A percentile compares a stretch with the other conserved stretches of the same genome.
Conservation (phyloP, 2,113 vertebrate genomes). For the Malurus elegans region DNA sequence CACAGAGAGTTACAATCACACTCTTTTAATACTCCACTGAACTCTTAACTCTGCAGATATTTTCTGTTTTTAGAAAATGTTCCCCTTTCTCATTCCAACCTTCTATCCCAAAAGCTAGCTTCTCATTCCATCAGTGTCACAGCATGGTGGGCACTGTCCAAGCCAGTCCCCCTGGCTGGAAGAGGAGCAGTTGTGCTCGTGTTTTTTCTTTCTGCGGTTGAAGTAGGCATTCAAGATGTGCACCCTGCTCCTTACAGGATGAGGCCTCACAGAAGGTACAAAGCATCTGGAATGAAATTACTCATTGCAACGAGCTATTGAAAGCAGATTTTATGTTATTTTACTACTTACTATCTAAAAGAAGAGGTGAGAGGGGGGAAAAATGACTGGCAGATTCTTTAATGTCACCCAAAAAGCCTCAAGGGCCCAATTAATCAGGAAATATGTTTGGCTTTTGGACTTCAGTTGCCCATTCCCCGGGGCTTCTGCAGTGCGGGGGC, state of each 20-base stretch:
- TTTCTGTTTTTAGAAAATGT: not conserved
- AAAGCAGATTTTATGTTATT: slow-evolving; percentile 26
- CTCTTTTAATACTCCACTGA: not conserved
- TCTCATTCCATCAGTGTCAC: not conserved
- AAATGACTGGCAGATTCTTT: slow-evolving; percentile 66
- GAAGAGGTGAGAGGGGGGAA: not conserved
- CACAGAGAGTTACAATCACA: not conserved
- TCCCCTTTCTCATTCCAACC: not conserved
- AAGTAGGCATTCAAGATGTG: not conserved
- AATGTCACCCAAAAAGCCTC: slow-evolving; percentile 68
- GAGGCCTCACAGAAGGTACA: not conserved
- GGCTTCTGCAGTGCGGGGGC: not conserved
- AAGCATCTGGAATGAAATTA: not conserved
- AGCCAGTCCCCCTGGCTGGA: not conserved
- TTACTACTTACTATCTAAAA: slow-evolving; percentile 15
- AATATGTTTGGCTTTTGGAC: slow-evolving; percentile 65
- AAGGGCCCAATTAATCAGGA: slow-evolving; percentile 63
- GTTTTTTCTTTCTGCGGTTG: not conserved
- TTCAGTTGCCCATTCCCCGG: slow-evolving; percentile 51
- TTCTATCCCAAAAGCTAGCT: not conserved
- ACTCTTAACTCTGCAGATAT: not conserved
- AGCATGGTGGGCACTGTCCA: not conserved
- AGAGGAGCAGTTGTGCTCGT: not conserved
- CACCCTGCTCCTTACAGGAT: not conserved
- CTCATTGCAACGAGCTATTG: not conserved